These are phyloP conservation scores for Pitangus sulphuratus DNA, from an alignment of 2,797 vertebrate genomes.

Conservation along the genomic window DNA sequence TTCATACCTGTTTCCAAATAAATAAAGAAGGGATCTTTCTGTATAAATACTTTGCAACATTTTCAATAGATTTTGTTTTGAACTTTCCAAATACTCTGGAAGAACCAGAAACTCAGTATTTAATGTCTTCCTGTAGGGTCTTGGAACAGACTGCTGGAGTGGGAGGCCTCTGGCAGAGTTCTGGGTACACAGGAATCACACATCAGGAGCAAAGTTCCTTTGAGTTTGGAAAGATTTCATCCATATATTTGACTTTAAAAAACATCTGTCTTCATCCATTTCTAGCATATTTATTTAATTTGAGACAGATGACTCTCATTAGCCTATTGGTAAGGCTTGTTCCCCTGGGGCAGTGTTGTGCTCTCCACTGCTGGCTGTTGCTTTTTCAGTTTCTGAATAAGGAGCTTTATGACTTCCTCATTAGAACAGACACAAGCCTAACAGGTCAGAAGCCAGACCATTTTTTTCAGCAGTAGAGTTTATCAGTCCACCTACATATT, in stretches of 20 bases:
- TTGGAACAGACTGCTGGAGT: neutral
- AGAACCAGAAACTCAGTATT: neutral
- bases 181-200: neutral
- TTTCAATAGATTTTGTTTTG: neutral
- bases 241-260: neutral
- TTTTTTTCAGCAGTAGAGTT: neutral
- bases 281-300: constrained; percentile 10
- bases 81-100: neutral
- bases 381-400: neutral
- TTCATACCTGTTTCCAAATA: neutral
- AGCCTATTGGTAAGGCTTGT: neutral
- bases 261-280: neutral
- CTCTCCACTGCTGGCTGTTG: neutral
- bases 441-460: neutral
- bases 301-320: neutral
- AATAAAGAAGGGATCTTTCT: neutral
- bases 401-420: neutral
- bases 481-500: neutral
- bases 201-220: constrained; percentile 18
- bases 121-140: neutral
- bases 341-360: neutral
- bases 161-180: neutral
- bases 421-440: neutral
- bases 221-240: constrained; percentile 9
- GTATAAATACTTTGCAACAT: neutral